Conservation (phyloP, 2,888 invertebrate species). For the Erpobdella octoculata region DNA sequence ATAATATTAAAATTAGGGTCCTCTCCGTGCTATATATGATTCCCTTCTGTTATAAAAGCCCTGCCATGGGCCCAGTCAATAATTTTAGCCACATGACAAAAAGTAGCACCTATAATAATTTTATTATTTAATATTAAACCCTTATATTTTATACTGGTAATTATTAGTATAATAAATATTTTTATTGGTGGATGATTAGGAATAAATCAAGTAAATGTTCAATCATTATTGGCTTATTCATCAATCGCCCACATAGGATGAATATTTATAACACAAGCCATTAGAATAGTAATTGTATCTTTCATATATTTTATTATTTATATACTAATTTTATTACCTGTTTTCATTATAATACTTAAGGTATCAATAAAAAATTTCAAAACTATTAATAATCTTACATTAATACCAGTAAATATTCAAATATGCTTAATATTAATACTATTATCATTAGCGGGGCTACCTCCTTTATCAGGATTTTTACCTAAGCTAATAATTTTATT, state of each 20-base stretch:
- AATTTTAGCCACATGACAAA: constrained; percentile 34
- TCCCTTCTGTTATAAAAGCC: constrained; percentile 35
- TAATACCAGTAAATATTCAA: background rate
- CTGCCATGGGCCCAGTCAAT: constrained; percentile 31
- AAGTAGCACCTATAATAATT: constrained; percentile 31
- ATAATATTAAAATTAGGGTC: constrained; percentile 34
- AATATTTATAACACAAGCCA: constrained; percentile 25
- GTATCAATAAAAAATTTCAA: constrained; percentile 13
- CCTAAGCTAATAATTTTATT: constrained; percentile 34
- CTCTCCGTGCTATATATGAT: constrained; percentile 36
- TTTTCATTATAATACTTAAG: constrained; percentile 23
- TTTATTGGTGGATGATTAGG: constrained; percentile 35
- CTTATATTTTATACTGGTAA: background rate
- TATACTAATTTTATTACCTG: constrained; percentile 16
- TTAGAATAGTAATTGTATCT: background rate
- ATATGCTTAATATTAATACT: constrained; percentile 14
- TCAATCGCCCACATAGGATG: constrained; percentile 39
- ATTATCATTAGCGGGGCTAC: constrained; percentile 33
- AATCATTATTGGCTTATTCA: constrained; percentile 36
- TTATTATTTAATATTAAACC: constrained; percentile 18
- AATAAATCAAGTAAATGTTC: constrained; percentile 33
- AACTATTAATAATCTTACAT: background rate
- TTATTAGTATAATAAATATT: constrained; percentile 12
- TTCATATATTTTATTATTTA: constrained; percentile 31
- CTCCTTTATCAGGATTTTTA: constrained; percentile 35